These are phyloP conservation scores for Muraenolepis orangiensis DNA, from an alignment of 2,797 vertebrate species.

Conservation along the genomic window DNA sequence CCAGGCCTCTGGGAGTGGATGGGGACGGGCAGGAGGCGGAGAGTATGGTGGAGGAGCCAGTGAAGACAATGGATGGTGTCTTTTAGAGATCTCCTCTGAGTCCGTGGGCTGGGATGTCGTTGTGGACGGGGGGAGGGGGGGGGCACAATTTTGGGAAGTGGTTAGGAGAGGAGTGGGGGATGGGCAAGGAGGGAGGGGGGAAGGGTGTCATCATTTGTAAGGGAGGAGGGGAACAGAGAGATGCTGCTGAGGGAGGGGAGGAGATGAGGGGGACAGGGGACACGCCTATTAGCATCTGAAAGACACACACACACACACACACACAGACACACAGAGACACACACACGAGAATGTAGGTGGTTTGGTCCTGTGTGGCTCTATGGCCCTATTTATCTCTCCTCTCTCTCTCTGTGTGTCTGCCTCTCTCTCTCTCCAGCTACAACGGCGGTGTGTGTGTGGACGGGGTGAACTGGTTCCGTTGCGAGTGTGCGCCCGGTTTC, in stretches of 20 bases:
- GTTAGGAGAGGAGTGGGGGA: constrained; percentile 56
- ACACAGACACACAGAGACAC: background rate
- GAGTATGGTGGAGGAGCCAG: constrained; percentile 27
- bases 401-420: background rate
- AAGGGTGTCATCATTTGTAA: constrained; percentile 34
- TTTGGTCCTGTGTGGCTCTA: constrained; percentile 4
- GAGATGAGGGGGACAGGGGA: constrained; percentile 51
- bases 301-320: constrained; percentile 53
- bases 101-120: constrained; percentile 38
- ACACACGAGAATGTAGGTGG: background rate
- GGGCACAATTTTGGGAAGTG: constrained; percentile 64
- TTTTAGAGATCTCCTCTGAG: constrained; percentile 52
- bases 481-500: constrained; percentile 92
- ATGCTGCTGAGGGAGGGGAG: too few relatives aligned
- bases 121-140: constrained; percentile 41
- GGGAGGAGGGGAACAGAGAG: constrained; percentile 59
- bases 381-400: background rate
- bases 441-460: constrained; percentile 96
- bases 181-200: constrained; percentile 4
- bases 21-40: background rate
- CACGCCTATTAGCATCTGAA: constrained; percentile 77
- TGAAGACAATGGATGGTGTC: constrained; percentile 62
- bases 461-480: constrained; percentile 98
- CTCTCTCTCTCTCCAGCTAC: constrained; percentile 74
- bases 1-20: background rate